Evolutionary conservation across 2,797 vertebrate genomes (phyloP).

Genomic region (Simalia tracyae): DNA sequence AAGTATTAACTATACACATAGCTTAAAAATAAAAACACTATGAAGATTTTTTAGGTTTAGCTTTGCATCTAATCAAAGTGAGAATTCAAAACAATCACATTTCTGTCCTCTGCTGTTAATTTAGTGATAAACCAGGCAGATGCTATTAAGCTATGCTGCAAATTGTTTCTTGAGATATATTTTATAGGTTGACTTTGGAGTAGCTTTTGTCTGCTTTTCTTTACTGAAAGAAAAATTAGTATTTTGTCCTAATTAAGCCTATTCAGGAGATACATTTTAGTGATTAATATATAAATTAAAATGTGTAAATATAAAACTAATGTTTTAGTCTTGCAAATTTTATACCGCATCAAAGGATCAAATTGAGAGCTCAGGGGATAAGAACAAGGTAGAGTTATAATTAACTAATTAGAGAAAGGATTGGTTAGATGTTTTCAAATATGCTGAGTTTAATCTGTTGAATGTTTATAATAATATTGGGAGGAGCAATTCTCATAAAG

Average conservation of each 20-base stretch:
- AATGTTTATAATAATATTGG: background rate
- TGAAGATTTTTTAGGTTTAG: too few species aligned
- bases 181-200: too few species aligned
- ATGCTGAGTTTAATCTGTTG: background rate
- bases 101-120: too few species aligned
- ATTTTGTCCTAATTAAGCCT: background rate
- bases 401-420: background rate
- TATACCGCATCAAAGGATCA: background rate
- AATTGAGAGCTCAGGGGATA: background rate
- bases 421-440: background rate
- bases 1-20: background rate
- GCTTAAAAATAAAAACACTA: background rate
- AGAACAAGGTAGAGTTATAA: background rate
- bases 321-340: background rate
- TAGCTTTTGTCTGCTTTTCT: too few species aligned
- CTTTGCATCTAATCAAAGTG: too few species aligned
- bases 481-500: constrained; percentile 30
- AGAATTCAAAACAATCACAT: too few species aligned
- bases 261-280: background rate
- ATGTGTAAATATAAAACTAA: background rate
- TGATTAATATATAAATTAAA: background rate
- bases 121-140: too few species aligned
- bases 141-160: too few species aligned
- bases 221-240: background rate
- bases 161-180: too few species aligned